Conservation (phyloP, 2,113 vertebrate species). For the Chloropsis cyanopogon region DNA sequence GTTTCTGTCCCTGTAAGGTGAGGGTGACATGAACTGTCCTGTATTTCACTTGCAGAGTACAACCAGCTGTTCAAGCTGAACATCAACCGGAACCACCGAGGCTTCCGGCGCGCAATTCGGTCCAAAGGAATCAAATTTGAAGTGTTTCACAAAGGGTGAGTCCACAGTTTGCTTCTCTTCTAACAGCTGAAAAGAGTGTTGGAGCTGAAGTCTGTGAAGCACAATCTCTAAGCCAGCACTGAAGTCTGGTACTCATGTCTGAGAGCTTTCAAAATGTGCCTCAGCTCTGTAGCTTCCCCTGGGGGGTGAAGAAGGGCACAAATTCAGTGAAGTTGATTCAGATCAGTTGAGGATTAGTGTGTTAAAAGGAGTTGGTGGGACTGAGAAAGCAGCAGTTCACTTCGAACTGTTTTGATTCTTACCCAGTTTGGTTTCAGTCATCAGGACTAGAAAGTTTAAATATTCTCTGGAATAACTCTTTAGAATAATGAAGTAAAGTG, state of each 20-base stretch:
- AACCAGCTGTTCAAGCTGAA: slow-evolving; percentile 91
- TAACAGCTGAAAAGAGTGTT: neutral
- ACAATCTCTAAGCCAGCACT: neutral
- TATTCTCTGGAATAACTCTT: neutral
- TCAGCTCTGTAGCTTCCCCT: neutral
- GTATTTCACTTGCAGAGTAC: slow-evolving; percentile 75
- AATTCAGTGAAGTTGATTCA: neutral
- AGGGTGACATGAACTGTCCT: neutral
- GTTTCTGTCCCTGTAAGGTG: neutral
- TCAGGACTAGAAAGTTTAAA: neutral
- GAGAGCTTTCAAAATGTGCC: neutral
- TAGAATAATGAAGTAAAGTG: neutral
- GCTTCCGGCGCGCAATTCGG: slow-evolving; percentile 86
- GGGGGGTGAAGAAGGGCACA: neutral
- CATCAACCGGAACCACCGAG: slow-evolving; percentile 92
- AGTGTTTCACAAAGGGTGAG: slow-evolving; percentile 96
- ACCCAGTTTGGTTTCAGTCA: neutral
- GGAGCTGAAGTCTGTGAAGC: neutral
- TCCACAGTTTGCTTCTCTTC: neutral
- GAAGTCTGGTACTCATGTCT: neutral
- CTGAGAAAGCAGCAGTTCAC: neutral
- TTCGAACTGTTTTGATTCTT: neutral
- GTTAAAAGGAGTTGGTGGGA: neutral
- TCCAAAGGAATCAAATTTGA: slow-evolving; percentile 95
- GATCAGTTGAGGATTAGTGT: neutral